Base-by-base conservation (phyloP, 2,113 vertebrate species). In the Alligator sinensis region DNA sequence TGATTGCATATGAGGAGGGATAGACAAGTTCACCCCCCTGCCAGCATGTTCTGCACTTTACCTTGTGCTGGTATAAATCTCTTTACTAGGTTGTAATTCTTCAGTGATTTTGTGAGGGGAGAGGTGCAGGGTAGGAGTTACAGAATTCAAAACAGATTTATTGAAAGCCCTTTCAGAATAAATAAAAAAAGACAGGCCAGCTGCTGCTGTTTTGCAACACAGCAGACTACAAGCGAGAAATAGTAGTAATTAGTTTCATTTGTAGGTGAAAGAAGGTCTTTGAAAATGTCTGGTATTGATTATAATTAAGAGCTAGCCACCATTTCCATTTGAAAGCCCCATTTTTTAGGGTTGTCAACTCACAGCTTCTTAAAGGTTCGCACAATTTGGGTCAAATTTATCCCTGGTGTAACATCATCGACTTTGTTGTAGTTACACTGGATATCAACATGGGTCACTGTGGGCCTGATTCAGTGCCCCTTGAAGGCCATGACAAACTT, bases 121-220 rank as follows among this genome's bases (percentile, higher is more conserved):
- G 68, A 60, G 38, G 18, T 77, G 68, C 34, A 82, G 86, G 74
- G 63, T 82, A 90, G 94, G 90, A 93, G 93, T 97, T 94, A 93
- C 86, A 93, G 96, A 98, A 98, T 98, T 96, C 80, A 92, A 98
- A 98, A 95, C 97, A 97, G 97, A 97, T 98, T 98, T 97, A 97
- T 95, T 79, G 91, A 95, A 96, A 95, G 63, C 77, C 84, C 95
- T 97, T 97, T 87, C 93, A 95, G 95, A 95, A 89, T 93, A 95
- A 97, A 95, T 93, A 95, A 96, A 95, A 78, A 87, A 86, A 90
- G 95, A 97, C 95, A 97, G 94, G 68, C 93, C 96, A 97, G 96
- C 95, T 96, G 94, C 89, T 91, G 96, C 90, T 94, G 88, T 96
- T 94, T 92, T 89, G 87, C 59, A 94, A 18, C 84, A 63, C 76